These are phyloP conservation scores for Periplaneta americana DNA, from an alignment of 1,140 invertebrate species.

Conservation along the genomic window DNA sequence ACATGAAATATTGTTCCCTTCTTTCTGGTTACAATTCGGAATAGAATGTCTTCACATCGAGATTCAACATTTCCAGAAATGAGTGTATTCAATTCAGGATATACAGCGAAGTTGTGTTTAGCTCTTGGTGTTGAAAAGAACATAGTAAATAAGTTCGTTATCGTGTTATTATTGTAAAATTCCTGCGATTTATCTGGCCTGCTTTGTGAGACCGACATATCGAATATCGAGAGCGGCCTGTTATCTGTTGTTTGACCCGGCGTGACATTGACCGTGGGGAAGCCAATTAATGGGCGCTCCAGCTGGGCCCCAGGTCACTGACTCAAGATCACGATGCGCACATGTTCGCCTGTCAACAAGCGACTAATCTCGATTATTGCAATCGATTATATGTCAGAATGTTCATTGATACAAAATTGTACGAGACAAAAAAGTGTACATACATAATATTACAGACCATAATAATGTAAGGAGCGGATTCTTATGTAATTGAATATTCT, in stretches of 20 bases:
- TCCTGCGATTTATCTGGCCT: not conserved
- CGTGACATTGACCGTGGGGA: not conserved
- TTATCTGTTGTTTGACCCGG: not conserved
- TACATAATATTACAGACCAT: no score
- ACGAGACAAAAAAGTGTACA: no score
- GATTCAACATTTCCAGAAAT: no score
- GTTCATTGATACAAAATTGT: no score
- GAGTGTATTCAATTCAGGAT: no score
- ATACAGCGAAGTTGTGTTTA: no score
- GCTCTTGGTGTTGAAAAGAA: not conserved
- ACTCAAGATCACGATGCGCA: not conserved
- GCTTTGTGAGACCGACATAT: not conserved
- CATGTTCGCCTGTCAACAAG: not conserved
- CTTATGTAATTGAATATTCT: no score
- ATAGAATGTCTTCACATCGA: no score
- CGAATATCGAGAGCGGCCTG: no score
- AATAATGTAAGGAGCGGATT: no score
- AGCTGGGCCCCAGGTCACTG: not conserved
- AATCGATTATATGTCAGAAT: not conserved
- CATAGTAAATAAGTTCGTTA: not conserved
- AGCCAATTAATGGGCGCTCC: not conserved
- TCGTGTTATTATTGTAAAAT: not conserved
- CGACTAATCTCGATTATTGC: not conserved
- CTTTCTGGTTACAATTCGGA: no score
- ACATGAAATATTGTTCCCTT: no score